Conservation (phyloP, 2,888 invertebrate species). For the Tuta absoluta region DNA sequence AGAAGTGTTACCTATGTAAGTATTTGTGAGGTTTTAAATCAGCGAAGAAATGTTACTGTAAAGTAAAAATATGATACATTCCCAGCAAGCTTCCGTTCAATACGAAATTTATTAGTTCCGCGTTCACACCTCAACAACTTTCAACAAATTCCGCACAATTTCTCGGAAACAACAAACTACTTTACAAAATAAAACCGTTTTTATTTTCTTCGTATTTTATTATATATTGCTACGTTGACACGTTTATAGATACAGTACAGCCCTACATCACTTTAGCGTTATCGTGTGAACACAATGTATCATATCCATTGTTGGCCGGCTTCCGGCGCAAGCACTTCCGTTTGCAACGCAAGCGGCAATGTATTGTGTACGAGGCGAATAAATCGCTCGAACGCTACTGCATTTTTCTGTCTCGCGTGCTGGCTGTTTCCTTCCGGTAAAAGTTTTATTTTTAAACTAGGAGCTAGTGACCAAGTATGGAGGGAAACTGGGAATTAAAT, state of each 20-base stretch:
- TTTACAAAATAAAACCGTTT: slow-evolving; percentile 10
- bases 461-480: no score
- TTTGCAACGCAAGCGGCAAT: slow-evolving; percentile 10
- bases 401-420: slow-evolving; percentile 36
- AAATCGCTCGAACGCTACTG: slow-evolving; percentile 17
- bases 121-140: neutral
- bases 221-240: slow-evolving; percentile 14
- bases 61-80: no score
- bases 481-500: no score
- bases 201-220: slow-evolving; percentile 4
- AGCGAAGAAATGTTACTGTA: no score
- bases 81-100: no score
- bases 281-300: slow-evolving; percentile 69
- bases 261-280: slow-evolving; percentile 65
- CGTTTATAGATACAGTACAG: slow-evolving; percentile 21
- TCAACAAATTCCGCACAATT: neutral
- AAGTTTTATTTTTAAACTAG: slow-evolving; percentile 1
- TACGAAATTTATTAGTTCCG: neutral
- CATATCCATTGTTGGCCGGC: slow-evolving; percentile 65
- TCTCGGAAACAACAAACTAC: neutral
- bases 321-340: slow-evolving; percentile 49
- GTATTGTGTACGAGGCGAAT: slow-evolving; percentile 22
- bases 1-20: no score
- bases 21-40: no score
- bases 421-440: slow-evolving; percentile 36